Evolutionary conservation across 2,888 invertebrate genomes (phyloP).

Genomic region (Lamellibrachia satsuma): DNA sequence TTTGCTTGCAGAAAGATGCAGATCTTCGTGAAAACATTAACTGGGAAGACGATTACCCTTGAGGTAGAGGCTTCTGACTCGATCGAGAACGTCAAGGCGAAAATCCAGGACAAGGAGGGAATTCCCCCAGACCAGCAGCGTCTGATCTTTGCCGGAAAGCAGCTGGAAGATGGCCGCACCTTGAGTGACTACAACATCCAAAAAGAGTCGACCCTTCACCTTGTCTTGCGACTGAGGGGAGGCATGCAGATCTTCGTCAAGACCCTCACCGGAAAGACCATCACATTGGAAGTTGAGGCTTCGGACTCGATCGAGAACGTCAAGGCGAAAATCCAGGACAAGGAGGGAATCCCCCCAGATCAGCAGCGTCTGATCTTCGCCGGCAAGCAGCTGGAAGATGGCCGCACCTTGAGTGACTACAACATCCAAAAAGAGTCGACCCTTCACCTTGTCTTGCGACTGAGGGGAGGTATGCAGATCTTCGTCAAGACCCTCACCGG

Average conservation of each 20-base stretch:
- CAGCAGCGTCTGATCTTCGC: slow-evolving; percentile 91
- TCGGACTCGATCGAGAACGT: slow-evolving; percentile 95
- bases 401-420: slow-evolving; percentile 88
- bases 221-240: slow-evolving; percentile 84
- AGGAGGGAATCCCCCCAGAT: slow-evolving; percentile 72
- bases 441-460: slow-evolving; percentile 87
- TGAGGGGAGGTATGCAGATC: slow-evolving; percentile 69
- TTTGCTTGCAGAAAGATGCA: slow-evolving; percentile 17
- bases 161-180: slow-evolving; percentile 89
- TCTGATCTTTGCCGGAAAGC: slow-evolving; percentile 91
- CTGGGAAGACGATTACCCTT: slow-evolving; percentile 65
- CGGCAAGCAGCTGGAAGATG: slow-evolving; percentile 92
- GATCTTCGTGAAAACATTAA: slow-evolving; percentile 69
- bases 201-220: slow-evolving; percentile 92
- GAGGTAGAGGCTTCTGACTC: neutral
- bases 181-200: slow-evolving; percentile 94
- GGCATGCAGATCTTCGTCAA: slow-evolving; percentile 68
- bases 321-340: slow-evolving; percentile 70
- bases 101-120: slow-evolving; percentile 19
- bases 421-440: slow-evolving; percentile 97
- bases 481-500: slow-evolving; percentile 46
- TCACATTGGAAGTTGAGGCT: slow-evolving; percentile 73
- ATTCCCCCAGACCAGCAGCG: slow-evolving; percentile 74
- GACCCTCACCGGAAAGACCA: slow-evolving; percentile 65
- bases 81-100: slow-evolving; percentile 7